Evolutionary conservation across 2,113 vertebrate genomes (phyloP), one percentile per base, ranked within the genome.

Genomic region (Plectropomus leopardus): DNA sequence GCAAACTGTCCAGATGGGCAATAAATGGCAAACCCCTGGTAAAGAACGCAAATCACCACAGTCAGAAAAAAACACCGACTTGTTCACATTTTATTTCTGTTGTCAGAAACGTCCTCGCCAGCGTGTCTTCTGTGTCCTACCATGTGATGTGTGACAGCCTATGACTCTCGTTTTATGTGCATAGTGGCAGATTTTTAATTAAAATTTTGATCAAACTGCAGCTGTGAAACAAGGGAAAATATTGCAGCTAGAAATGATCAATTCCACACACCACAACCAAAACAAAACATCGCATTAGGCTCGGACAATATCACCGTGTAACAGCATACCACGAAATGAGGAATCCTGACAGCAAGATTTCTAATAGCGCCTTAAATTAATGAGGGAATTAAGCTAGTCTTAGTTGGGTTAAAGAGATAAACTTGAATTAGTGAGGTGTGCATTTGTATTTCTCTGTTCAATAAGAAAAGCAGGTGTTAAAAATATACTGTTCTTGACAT

Each of bases 1-100:
- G 97, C 97, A 99, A 95, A 92, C 97, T 97, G 94, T 99, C 98
- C 95, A 99, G 94, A 93, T 99, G 98, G 42, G 97, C 83, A 94
- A 99, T 99, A 95, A 99, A 99, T 30, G 98, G 97, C 93, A 99
- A 95, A 48, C 98, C 98, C 87, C 98, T 99, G 90, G 17, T 51
- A 66, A 72, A 78, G 11, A 44, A 59, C 11, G 50, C 1, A 21
- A 14, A 40, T 45, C 16, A 60, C 4, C 19, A 60, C 0, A 1
- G 7, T 34, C 55, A 5, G 57, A 10, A 26, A 42, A 24, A 6
- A 8, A n/a, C n/a, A n/a, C n/a, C n/a, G n/a, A n/a, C n/a, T n/a
- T n/a, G n/a, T n/a, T n/a, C n/a, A 4, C 13, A 21, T 9, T 61
- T 26, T 7, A 8, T 13, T 47, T 23, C n/a, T 5, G 11, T 3